These are phyloP conservation scores for Folsomia candida DNA, from an alignment of 2,888 invertebrate species.

Conservation along the genomic window DNA sequence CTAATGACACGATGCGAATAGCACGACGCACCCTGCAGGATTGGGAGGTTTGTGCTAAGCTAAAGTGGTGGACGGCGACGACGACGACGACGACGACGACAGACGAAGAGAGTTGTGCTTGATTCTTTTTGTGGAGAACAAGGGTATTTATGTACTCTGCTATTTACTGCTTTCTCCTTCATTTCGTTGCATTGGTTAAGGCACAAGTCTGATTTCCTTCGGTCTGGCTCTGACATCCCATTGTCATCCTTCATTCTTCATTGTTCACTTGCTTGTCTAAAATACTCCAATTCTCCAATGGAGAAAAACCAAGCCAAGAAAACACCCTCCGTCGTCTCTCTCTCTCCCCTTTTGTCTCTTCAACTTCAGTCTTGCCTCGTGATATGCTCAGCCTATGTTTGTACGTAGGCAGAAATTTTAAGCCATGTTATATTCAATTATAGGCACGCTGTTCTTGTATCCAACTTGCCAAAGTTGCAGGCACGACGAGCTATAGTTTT, in stretches of 20 bases:
- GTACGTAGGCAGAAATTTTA: too few species aligned
- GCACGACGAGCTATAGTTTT: too few species aligned
- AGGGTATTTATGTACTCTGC: not conserved
- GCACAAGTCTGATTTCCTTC: not conserved
- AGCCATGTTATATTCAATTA: too few species aligned
- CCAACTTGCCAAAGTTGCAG: too few species aligned
- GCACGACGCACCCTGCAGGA: too few species aligned
- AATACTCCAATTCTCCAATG: not conserved
- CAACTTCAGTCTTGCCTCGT: not conserved
- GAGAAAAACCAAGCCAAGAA: not conserved
- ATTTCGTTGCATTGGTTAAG: not conserved
- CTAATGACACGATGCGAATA: too few species aligned
- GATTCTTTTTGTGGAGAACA: not conserved
- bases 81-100: too few species aligned
- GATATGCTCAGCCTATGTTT: too few species aligned
- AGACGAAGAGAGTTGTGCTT: too few species aligned
- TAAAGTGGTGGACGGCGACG: not conserved
- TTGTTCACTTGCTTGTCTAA: conserved; percentile 5
- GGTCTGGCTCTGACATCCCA: conserved; percentile 5
- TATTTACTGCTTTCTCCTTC: conserved; percentile 5
- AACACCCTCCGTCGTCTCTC: not conserved
- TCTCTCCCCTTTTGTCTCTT: not conserved
- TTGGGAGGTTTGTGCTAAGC: too few species aligned
- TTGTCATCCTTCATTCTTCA: conserved; percentile 5
- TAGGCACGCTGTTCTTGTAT: too few species aligned